A percentile compares a stretch with the other conserved stretches of the same genome.
Evolutionary conservation across 2,113 vertebrate genomes (phyloP).

Genomic region (Rutilus rutilus): DNA sequence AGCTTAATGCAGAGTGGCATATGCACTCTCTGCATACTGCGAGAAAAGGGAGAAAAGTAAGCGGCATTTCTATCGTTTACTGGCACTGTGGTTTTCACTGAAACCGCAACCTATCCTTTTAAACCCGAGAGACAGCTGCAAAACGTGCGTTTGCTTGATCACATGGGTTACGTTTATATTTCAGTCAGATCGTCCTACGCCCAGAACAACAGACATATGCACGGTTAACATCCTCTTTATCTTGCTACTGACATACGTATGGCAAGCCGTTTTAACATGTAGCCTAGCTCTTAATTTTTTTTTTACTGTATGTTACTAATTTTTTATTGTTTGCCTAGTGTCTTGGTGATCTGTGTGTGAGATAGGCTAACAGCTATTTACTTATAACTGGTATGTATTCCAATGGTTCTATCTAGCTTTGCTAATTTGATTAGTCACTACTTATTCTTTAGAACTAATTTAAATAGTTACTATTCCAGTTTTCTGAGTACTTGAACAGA

Average conservation of each 20-base stretch:
- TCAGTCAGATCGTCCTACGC: not conserved
- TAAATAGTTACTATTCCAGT: not conserved
- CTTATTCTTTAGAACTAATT: not conserved
- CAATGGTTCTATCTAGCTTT: not conserved
- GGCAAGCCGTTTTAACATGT: constrained; percentile 8
- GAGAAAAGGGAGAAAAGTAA: not conserved
- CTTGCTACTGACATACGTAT: not conserved
- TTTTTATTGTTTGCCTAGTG: no score
- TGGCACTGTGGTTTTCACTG: not conserved
- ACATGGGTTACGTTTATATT: not conserved
- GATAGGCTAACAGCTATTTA: not conserved
- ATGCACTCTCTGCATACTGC: not conserved
- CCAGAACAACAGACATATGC: not conserved
- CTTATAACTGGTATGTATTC: not conserved
- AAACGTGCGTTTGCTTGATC: not conserved
- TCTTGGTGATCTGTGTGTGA: not conserved
- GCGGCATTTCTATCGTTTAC: not conserved
- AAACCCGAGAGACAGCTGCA: not conserved
- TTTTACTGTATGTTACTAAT: no score
- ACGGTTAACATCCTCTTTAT: not conserved
- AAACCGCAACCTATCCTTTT: not conserved
- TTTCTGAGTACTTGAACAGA: not conserved
- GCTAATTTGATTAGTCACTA: not conserved
- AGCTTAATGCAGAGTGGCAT: not conserved
- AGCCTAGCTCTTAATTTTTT: not conserved